Percentiles rank a stretch among this genome's conserved stretches.
These are phyloP conservation scores for Apeltes quadracus DNA, from an alignment of 2,113 vertebrate genomes.

Conservation along the genomic window DNA sequence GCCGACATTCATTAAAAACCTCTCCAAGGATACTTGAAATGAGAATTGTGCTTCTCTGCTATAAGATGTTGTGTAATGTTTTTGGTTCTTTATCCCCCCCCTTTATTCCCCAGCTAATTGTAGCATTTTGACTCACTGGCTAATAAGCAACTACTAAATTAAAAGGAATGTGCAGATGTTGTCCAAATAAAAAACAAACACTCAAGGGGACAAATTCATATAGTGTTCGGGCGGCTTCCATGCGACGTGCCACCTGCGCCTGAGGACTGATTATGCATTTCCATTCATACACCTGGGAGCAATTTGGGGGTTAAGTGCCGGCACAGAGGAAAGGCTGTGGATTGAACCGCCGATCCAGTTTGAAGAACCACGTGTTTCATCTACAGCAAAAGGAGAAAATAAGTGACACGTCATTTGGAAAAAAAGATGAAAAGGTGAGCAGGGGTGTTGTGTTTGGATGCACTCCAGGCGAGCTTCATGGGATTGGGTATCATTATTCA, in stretches of 20 bases:
- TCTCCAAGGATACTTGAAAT: not conserved
- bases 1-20: conserved; percentile 1
- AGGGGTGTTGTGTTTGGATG: not conserved
- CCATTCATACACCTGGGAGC: too few species aligned
- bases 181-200: not conserved
- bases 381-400: not conserved
- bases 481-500: not conserved
- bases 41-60: not conserved
- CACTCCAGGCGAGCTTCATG: not conserved
- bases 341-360: not conserved
- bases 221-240: too few species aligned
- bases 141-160: not conserved
- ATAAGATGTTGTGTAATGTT: not conserved
- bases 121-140: not conserved
- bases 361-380: too few species aligned
- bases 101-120: not conserved
- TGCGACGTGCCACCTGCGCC: too few species aligned
- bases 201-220: not conserved
- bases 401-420: not conserved
- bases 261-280: too few species aligned
- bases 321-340: too few species aligned
- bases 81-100: not conserved
- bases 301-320: too few species aligned
- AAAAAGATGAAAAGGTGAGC: not conserved
- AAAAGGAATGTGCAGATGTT: not conserved